Base-by-base conservation (phyloP, 30 jellyfish, hydroid and myxozoan species). In the Chironex yamaguchii region DNA sequence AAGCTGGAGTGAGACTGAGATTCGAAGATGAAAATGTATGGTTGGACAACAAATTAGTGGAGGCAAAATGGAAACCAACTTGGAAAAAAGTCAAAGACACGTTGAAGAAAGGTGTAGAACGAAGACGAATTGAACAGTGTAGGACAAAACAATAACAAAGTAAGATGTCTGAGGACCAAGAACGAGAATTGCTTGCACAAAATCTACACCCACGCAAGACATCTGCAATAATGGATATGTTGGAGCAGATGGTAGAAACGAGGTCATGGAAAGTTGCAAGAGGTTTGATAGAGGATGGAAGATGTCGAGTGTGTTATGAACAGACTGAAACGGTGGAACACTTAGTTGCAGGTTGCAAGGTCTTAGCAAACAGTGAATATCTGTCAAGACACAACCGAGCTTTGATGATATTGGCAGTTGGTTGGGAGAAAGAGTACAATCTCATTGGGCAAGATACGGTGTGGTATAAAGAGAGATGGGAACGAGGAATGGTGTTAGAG, bases 191-290 rank as follows among this genome's bases (percentile, higher is more conserved):
- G 0, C 14, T 17, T 31, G 30, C 30, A 23, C 30, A 31, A 64
- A 26, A 42, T 32, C 48, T 51, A 31, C 49, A 1, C 4, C 62
- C 0, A 0, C 28, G 29, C 48, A 76, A 49, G 42, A 49, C 58
- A 21, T 3, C 89, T 23, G 12, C 85, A 17, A 76, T 76, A 6
- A 76, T 76, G 82, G 0, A 52, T 1, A 50, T 76, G 89, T 49
- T 76, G 20, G 89, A 0, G 27, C 89, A 76, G 58, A 76, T 76
- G 89, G 89, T 76, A 2, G 89, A 76, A 0, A 76, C 84, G 29
- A 76, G 84, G 52, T 0, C 84, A 13, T 76, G 89, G 89, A 76
- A 76, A 30, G 62, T 26, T 24, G 50, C 89, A 42, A 76, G 82
- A 24, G 85, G 89, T 26, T 34, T 76, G 26, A 9, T 76, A 0